A percentile compares a stretch with the other conserved stretches of the same genome.
Evolutionary conservation across 2,888 invertebrate genomes (phyloP).

Genomic region (Eucriotettix oculatus): DNA sequence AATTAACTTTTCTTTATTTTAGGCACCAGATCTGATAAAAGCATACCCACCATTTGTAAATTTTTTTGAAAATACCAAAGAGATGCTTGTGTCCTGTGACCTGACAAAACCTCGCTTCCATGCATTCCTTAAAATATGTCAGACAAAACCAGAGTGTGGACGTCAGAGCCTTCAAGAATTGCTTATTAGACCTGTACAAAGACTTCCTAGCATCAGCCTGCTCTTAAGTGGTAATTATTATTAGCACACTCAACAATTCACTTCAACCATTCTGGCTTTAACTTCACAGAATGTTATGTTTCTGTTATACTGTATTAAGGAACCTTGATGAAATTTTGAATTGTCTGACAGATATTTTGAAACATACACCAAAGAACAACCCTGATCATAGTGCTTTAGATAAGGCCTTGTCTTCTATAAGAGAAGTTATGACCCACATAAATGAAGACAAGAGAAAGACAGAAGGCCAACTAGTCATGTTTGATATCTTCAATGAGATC

Average conservation of each 20-base stretch:
- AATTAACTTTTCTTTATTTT: slow-evolving; percentile 1
- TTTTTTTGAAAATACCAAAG: slow-evolving; percentile 94
- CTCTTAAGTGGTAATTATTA: slow-evolving; percentile 65
- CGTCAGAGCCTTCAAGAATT: slow-evolving; percentile 90
- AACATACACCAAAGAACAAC: slow-evolving; percentile 76
- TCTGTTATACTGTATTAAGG: too few relatives aligned
- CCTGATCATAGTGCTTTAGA: slow-evolving; percentile 74
- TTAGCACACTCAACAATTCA: background rate
- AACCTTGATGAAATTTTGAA: background rate
- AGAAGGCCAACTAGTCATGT: slow-evolving; percentile 88
- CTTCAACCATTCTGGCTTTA: too few relatives aligned
- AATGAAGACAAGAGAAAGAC: slow-evolving; percentile 96
- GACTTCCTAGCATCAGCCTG: slow-evolving; percentile 89
- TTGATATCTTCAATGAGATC: slow-evolving; percentile 95
- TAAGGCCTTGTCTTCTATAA: slow-evolving; percentile 70
- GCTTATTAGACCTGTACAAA: slow-evolving; percentile 92
- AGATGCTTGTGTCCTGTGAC: slow-evolving; percentile 81
- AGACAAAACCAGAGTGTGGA: slow-evolving; percentile 88
- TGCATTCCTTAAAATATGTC: slow-evolving; percentile 92
- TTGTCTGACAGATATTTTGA: slow-evolving; percentile 61
- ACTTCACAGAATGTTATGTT: too few relatives aligned
- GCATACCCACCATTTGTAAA: slow-evolving; percentile 97
- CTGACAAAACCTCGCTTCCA: slow-evolving; percentile 85
- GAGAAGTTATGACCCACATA: slow-evolving; percentile 89
- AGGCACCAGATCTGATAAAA: slow-evolving; percentile 71